Evolutionary conservation across 1,140 invertebrate species (phyloP).

Genomic region (Himalopsyche phryganea): DNA sequence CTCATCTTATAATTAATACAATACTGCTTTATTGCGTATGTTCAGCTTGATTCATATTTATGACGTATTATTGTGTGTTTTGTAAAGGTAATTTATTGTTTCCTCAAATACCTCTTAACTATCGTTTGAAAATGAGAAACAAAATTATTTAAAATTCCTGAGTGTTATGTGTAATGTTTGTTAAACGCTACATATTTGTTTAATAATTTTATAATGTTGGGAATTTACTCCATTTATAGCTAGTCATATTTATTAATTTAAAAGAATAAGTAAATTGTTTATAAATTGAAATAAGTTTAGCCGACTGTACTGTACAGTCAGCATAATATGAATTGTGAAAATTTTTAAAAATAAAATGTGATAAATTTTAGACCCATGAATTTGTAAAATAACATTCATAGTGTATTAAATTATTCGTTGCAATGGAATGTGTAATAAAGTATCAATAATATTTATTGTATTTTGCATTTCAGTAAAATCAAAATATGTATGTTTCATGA

Average conservation of each 20-base stretch:
- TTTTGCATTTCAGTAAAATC: background rate
- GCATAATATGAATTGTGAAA: constrained; percentile 26
- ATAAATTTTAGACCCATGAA: constrained; percentile 29
- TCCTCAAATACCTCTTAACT: too few relatives aligned
- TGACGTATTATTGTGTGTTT: background rate
- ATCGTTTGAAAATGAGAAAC: too few relatives aligned
- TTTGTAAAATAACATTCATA: constrained; percentile 13
- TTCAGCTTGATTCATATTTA: constrained; percentile 3
- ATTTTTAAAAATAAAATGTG: constrained; percentile 30
- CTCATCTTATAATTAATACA: background rate
- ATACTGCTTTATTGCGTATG: background rate
- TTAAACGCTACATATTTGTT: constrained; percentile 25
- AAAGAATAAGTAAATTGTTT: constrained; percentile 8
- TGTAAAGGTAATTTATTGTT: too few relatives aligned
- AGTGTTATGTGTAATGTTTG: constrained; percentile 21
- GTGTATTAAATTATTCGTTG: background rate
- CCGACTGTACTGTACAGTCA: background rate
- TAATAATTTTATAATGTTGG: constrained; percentile 25
- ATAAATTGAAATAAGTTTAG: constrained; percentile 7
- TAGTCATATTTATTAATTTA: constrained; percentile 4
- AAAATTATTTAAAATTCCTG: constrained; percentile 1
- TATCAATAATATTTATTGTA: background rate
- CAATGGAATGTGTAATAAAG: background rate
- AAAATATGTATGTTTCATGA: too few relatives aligned
- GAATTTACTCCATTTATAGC: background rate